Evolutionary conservation across 2,888 invertebrate genomes (phyloP).

Genomic region (Tenthredo livida): DNA sequence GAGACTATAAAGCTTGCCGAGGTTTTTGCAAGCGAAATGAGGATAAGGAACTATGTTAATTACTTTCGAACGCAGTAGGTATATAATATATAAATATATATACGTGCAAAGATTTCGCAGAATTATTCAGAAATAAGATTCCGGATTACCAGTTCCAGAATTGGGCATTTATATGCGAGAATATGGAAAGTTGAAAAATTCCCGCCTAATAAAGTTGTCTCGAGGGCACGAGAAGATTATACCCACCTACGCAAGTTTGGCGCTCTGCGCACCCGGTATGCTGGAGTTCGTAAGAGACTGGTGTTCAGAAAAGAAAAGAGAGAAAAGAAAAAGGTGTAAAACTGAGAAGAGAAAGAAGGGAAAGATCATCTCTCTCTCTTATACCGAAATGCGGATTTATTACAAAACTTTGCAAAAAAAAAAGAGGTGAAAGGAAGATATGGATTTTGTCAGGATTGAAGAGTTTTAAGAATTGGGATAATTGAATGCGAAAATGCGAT

Average conservation of each 20-base stretch:
- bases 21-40: background rate
- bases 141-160: conserved; percentile 36
- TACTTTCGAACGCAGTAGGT: background rate
- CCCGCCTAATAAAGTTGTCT: conserved; percentile 63
- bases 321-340: conserved; percentile 55
- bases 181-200: conserved; percentile 60
- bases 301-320: background rate
- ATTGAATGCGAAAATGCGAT: background rate
- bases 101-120: background rate
- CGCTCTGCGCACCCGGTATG: conserved; percentile 57
- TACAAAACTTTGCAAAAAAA: conserved; percentile 70
- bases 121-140: conserved; percentile 34
- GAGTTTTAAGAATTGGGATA: background rate
- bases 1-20: background rate
- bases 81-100: background rate
- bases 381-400: conserved; percentile 68
- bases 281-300: conserved; percentile 28
- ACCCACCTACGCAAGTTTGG: conserved; percentile 60
- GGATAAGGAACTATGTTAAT: background rate
- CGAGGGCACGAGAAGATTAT: conserved; percentile 62
- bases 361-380: conserved; percentile 62
- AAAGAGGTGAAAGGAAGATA: conserved; percentile 68
- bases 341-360: conserved; percentile 53
- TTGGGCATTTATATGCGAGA: conserved; percentile 39
- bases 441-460: conserved; percentile 59